phyloP scores from a whole-genome alignment of 2,113 vertebrate species.

The Psophia crepitans region DNA sequence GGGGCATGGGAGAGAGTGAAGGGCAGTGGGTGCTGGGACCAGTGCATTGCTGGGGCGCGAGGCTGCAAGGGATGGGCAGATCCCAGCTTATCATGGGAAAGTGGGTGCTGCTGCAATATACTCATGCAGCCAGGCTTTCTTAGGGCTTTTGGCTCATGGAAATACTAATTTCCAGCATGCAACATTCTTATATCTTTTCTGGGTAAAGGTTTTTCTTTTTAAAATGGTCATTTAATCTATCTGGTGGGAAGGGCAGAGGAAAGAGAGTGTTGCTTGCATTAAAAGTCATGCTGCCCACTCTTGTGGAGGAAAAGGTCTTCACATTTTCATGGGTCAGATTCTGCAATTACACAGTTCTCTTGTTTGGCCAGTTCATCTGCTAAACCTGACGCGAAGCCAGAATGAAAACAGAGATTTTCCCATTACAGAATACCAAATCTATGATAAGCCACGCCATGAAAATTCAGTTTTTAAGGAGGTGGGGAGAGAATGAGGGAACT shows the following conservation, averaged over 20 bases:
- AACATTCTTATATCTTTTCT: neutral
- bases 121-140: neutral
- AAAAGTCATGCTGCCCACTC: conserved; percentile 60
- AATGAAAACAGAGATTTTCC: conserved; percentile 54
- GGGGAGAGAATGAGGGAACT: neutral
- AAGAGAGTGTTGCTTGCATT: neutral
- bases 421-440: conserved; percentile 55
- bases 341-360: conserved; percentile 56
- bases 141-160: neutral
- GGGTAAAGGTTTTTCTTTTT: neutral
- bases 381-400: conserved; percentile 41
- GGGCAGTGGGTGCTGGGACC: neutral
- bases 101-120: neutral
- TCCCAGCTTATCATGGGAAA: neutral
- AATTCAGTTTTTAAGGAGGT: conserved; percentile 33
- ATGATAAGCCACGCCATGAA: conserved; percentile 32
- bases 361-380: conserved; percentile 55
- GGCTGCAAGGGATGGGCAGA: neutral
- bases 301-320: conserved; percentile 51
- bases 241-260: neutral
- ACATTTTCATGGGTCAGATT: conserved; percentile 27
- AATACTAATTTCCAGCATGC: neutral
- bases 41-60: neutral
- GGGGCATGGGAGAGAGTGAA: neutral
- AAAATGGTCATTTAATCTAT: neutral